These are phyloP conservation scores for Drosophila pandora DNA, from an alignment of 1,140 invertebrate genomes.

Conservation along the genomic window DNA sequence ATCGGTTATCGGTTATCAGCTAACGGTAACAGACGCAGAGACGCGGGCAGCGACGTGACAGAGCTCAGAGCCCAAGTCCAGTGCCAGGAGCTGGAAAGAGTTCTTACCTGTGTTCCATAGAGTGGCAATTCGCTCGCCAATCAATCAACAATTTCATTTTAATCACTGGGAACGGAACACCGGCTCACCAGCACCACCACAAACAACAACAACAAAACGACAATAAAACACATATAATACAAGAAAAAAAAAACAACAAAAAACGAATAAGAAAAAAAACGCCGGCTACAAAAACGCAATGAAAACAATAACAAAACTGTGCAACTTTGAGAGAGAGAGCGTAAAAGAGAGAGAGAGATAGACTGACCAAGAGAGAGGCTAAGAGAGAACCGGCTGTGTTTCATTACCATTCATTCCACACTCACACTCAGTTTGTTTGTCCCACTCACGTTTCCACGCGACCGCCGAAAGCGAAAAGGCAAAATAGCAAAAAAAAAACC, in stretches of 20 bases:
- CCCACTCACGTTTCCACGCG: slow-evolving; percentile 71
- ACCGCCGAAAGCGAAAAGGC: slow-evolving; percentile 19
- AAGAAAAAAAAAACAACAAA: neutral
- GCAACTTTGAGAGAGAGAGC: slow-evolving; percentile 7
- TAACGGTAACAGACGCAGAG: slow-evolving; percentile 32
- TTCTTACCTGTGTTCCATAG: neutral
- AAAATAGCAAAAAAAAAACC: neutral
- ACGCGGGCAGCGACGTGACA: slow-evolving; percentile 57
- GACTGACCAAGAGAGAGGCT: neutral
- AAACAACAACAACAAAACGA: no score
- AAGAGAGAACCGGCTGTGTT: slow-evolving; percentile 55
- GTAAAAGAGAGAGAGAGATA: neutral
- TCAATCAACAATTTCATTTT: slow-evolving; percentile 9
- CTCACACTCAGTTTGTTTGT: slow-evolving; percentile 56
- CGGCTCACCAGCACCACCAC: slow-evolving; percentile 21
- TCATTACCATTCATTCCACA: slow-evolving; percentile 45
- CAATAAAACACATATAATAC: neutral
- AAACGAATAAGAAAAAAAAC: slow-evolving; percentile 41
- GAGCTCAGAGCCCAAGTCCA: slow-evolving; percentile 16
- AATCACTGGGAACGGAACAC: slow-evolving; percentile 34
- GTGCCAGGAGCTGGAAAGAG: neutral
- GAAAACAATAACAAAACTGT: slow-evolving; percentile 67
- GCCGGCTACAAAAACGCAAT: slow-evolving; percentile 36
- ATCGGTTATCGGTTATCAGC: slow-evolving; percentile 41
- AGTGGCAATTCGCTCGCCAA: neutral